phyloP scores from a whole-genome alignment of 2,888 invertebrate species.

The Cephus rjabovi region DNA sequence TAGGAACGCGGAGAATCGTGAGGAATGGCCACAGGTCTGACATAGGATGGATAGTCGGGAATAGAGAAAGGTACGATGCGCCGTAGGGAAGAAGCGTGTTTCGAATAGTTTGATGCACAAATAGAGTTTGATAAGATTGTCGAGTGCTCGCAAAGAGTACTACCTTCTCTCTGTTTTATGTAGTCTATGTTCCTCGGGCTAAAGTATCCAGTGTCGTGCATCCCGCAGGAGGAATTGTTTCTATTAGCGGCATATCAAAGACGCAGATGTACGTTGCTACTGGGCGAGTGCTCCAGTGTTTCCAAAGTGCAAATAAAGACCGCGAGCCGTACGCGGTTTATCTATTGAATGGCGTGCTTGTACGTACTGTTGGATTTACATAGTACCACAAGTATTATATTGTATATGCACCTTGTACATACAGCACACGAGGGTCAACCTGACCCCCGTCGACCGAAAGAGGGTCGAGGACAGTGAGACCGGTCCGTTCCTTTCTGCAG shows the following conservation, averaged over 20 bases:
- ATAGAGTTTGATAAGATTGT: background rate
- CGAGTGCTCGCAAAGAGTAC: background rate
- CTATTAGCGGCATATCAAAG: slow-evolving; percentile 57
- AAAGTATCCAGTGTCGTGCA: slow-evolving; percentile 1
- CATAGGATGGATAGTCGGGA: background rate
- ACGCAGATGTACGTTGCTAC: slow-evolving; percentile 29
- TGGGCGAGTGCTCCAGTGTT: slow-evolving; percentile 1
- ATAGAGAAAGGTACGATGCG: background rate
- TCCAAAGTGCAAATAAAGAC: slow-evolving; percentile 19
- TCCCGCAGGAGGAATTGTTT: slow-evolving; percentile 43
- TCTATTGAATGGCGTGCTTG: background rate
- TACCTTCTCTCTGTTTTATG: background rate
- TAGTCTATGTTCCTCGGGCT: background rate
- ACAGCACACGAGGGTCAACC: slow-evolving; percentile 12
- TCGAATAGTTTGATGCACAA: background rate
- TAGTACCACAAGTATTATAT: background rate
- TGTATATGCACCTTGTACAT: background rate
- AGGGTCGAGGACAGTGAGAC: slow-evolving; percentile 11
- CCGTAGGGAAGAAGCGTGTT: background rate
- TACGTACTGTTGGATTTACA: background rate
- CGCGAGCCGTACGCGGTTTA: background rate
- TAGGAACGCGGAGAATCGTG: background rate
- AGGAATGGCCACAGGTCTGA: background rate
- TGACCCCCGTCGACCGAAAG: slow-evolving; percentile 12
- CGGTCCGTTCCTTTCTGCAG: background rate